Evolutionary conservation across 2,113 vertebrate genomes (phyloP).

Genomic region (Ibidorhyncha struthersii): DNA sequence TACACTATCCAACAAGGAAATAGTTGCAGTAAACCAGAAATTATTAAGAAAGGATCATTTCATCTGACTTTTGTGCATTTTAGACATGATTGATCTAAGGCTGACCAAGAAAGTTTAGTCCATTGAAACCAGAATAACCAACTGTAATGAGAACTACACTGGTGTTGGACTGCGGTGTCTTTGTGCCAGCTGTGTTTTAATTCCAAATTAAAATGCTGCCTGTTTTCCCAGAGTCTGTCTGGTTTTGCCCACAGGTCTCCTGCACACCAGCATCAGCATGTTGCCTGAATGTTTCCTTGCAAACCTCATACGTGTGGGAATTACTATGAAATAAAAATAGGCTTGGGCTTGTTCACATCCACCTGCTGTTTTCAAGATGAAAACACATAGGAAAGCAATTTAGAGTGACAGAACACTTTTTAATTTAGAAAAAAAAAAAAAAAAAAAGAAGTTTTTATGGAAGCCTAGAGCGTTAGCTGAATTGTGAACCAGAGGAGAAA

Average conservation of each 20-base stretch:
- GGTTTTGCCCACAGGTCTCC: background rate
- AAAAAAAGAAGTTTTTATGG: background rate
- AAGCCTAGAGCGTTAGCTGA: slow-evolving; percentile 2
- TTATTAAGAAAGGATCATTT: background rate
- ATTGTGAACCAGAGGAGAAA: background rate
- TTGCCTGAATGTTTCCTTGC: background rate
- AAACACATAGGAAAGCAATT: slow-evolving; percentile 56
- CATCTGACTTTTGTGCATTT: background rate
- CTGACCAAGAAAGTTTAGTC: background rate
- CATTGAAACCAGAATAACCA: background rate
- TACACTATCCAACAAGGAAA: background rate
- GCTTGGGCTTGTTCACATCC: slow-evolving; percentile 44
- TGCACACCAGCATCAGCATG: background rate
- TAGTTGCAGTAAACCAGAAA: background rate
- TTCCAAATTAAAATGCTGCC: background rate
- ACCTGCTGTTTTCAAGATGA: slow-evolving; percentile 67
- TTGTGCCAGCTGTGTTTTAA: background rate
- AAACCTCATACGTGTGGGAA: slow-evolving; percentile 47
- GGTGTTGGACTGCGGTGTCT: background rate
- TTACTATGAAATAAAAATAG: slow-evolving; percentile 59
- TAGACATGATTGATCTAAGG: background rate
- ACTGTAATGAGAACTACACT: background rate
- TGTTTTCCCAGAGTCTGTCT: background rate
- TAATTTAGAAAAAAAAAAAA: slow-evolving; percentile 62
- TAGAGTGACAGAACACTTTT: slow-evolving; percentile 27